A percentile compares a stretch with the other conserved stretches of the same genome.
Evolutionary conservation across 2,888 invertebrate genomes (phyloP).

Genomic region (Rhagonycha fulva): DNA sequence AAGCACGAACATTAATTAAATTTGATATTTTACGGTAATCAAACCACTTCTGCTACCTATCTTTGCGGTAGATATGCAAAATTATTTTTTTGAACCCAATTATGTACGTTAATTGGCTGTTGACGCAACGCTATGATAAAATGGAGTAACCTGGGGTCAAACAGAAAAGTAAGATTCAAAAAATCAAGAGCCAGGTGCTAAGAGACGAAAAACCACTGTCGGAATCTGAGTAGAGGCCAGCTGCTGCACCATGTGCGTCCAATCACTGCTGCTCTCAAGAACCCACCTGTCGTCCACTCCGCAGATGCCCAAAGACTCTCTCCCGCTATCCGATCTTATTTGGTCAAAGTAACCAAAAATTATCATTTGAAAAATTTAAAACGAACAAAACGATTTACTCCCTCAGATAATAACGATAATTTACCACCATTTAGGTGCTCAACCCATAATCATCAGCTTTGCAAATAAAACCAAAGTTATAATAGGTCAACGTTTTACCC

Average conservation of each 20-base stretch:
- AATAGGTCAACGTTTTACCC: neutral
- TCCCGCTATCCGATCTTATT: neutral
- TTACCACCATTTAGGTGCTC: neutral
- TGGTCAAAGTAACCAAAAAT: neutral
- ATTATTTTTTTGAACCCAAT: neutral
- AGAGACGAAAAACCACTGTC: conserved; percentile 20
- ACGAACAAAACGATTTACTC: neutral
- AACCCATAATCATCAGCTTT: neutral
- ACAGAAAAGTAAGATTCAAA: neutral
- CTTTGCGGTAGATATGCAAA: neutral
- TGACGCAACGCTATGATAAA: neutral
- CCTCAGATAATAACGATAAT: neutral
- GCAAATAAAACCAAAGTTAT: neutral
- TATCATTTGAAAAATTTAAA: neutral
- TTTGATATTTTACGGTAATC: neutral
- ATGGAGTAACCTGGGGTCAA: neutral
- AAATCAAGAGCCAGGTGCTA: conserved; percentile 15
- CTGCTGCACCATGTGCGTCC: conserved; percentile 33
- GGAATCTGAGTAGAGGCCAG: conserved; percentile 28
- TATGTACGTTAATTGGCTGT: neutral
- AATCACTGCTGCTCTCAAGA: conserved; percentile 25
- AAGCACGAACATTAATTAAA: neutral
- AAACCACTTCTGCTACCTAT: neutral
- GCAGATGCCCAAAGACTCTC: conserved; percentile 19
- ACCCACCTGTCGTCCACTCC: conserved; percentile 28